Conservation (phyloP, 2,113 vertebrate species). For the Chaetorhynchus papuensis region DNA sequence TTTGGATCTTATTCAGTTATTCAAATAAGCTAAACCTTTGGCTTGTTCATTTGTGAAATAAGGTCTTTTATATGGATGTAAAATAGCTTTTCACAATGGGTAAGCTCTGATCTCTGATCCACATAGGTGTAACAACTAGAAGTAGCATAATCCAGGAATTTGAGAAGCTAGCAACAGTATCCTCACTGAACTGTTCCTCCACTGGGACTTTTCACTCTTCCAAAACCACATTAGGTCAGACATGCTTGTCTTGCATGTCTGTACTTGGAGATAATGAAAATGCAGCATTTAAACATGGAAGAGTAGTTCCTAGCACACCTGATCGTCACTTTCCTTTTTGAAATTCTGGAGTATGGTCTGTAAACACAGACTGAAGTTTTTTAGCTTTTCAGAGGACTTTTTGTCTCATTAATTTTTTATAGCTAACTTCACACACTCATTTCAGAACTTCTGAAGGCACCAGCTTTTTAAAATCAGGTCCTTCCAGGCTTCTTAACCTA, state of each 20-base stretch:
- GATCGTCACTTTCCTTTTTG: neutral
- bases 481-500: neutral
- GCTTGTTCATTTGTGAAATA: constrained; percentile 63
- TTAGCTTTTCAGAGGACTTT: neutral
- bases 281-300: neutral
- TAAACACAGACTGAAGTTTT: neutral
- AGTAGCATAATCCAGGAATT: constrained; percentile 23
- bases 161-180: neutral
- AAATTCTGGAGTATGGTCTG: neutral
- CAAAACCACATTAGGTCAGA: neutral
- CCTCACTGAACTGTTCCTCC: neutral
- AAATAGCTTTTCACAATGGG: constrained; percentile 42
- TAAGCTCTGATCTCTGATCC: constrained; percentile 46
- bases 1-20: constrained; percentile 48
- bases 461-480: neutral
- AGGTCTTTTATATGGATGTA: constrained; percentile 40
- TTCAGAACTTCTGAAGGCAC: neutral
- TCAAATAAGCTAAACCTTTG: constrained; percentile 51
- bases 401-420: neutral
- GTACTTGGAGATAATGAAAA: constrained; percentile 44
- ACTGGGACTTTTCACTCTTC: constrained; percentile 2
- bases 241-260: neutral
- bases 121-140: constrained; percentile 10
- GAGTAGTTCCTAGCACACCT: neutral
- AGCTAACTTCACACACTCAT: neutral